Base-by-base conservation (phyloP, 1,140 invertebrate species). In the Diorhabda sublineata region DNA sequence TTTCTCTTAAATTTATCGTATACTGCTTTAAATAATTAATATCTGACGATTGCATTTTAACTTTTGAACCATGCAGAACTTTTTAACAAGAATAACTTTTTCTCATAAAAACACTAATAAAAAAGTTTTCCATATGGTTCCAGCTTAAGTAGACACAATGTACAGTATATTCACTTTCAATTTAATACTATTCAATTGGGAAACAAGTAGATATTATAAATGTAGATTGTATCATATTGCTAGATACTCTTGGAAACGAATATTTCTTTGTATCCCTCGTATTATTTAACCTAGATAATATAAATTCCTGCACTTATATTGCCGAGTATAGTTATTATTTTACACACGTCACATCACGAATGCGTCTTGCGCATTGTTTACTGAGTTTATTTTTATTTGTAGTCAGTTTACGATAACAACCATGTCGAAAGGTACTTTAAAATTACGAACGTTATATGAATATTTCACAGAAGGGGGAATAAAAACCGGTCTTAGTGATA, bases 381-480 rank as follows among this genome's bases (percentile, higher is more conserved):
- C 11, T 42, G 5, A 59, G 5, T 8, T 8, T 11, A 42, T 5
- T 59, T 5, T 8, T 60, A 60, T n/a, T 9, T 60, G 26, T 26
- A 26, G 26, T 26, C 26, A 26, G 26, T 60, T n/a, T n/a, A 56
- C 52, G 52, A n/a, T n/a, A 6, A 56, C 6, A 56, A 56, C 6
- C 52, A 7, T n/a, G 52, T 56, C 52, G 6, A 6, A 7, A 56
- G n/a, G n/a, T 45, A n/a, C 61, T 4, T 0, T n/a, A 8, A 69
- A 70, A 57, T 45, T 74, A 9, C 76, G 73, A n/a, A 79, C 77
- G 41, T 66, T 74, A 42, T 79, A 79, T 68, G 75, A 78, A 69
- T 74, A 78, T 68, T 79, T 74, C 65, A 78, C 77, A n/a, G 26
- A 60, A 7, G 71, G 67, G 41, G 75, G 78, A 43, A 75, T 79